Evolutionary conservation across 2,888 invertebrate species (phyloP).

Genomic region (Xestia rhomboidea): DNA sequence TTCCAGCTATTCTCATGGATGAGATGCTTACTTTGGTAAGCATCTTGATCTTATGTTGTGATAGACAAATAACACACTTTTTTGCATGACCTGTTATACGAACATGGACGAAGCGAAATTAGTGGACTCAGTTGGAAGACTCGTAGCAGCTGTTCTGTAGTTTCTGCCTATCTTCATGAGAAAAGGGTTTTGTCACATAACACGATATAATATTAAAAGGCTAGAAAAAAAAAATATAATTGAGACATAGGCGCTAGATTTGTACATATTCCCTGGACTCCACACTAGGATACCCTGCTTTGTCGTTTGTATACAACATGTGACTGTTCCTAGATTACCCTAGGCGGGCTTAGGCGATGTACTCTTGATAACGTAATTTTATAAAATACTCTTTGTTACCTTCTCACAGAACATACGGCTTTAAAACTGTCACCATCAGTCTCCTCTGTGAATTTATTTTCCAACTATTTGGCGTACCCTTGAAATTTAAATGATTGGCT

Average conservation of each 20-base stretch:
- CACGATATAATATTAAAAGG: neutral
- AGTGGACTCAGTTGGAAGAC: neutral
- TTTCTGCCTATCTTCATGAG: neutral
- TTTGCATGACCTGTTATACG: neutral
- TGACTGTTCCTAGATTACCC: neutral
- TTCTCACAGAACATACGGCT: slow-evolving; percentile 9
- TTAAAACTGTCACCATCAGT: slow-evolving; percentile 18
- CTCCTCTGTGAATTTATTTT: slow-evolving; percentile 36
- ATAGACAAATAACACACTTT: neutral
- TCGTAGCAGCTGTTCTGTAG: neutral
- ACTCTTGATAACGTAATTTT: neutral
- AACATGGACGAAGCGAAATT: neutral
- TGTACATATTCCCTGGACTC: neutral
- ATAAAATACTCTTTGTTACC: neutral
- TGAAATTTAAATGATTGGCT: slow-evolving; percentile 51
- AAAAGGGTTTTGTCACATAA: neutral
- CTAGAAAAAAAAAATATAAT: neutral
- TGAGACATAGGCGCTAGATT: neutral
- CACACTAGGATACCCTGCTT: neutral
- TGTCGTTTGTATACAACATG: neutral
- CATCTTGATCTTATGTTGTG: neutral
- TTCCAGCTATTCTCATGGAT: neutral
- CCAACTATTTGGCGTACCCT: slow-evolving; percentile 27
- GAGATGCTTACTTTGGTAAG: no score
- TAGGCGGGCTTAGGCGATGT: neutral